These are phyloP conservation scores for Samia ricini DNA, from an alignment of 1,140 invertebrate genomes.

Conservation along the genomic window DNA sequence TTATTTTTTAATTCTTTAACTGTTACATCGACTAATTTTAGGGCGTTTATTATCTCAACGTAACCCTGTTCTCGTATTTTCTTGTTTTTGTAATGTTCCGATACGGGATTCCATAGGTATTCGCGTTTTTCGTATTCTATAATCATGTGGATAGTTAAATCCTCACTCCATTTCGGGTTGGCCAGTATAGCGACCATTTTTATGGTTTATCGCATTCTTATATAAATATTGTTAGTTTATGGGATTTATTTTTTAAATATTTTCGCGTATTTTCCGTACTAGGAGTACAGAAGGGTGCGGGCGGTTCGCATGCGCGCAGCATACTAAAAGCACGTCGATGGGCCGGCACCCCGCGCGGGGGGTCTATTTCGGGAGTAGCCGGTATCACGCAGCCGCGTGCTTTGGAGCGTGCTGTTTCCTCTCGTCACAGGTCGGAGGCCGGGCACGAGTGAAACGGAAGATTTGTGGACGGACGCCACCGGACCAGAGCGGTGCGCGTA, in stretches of 20 bases:
- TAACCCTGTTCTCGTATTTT: conserved; percentile 71
- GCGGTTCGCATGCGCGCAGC: conserved; percentile 76
- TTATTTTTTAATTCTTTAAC: conserved; percentile 75
- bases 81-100: conserved; percentile 73
- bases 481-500: conserved; percentile 20
- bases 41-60: conserved; percentile 68
- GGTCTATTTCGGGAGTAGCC: conserved; percentile 74
- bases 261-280: conserved; percentile 55
- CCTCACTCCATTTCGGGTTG: conserved; percentile 74
- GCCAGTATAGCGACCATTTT: conserved; percentile 71
- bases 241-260: conserved; percentile 29
- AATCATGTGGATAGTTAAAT: conserved; percentile 71
- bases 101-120: conserved; percentile 71
- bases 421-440: conserved; percentile 57
- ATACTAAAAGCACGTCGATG: conserved; percentile 77
- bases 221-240: conserved; percentile 28
- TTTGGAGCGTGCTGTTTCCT: conserved; percentile 74
- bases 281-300: conserved; percentile 72
- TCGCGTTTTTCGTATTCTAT: conserved; percentile 73
- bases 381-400: conserved; percentile 72
- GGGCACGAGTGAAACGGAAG: conserved; percentile 73
- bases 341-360: conserved; percentile 60
- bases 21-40: conserved; percentile 66
- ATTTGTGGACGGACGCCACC: conserved; percentile 61
- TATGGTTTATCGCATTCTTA: conserved; percentile 28